Evolutionary conservation across 2,888 invertebrate genomes (phyloP), one percentile per base, ranked within the genome.

Genomic region (Panopea generosa): DNA sequence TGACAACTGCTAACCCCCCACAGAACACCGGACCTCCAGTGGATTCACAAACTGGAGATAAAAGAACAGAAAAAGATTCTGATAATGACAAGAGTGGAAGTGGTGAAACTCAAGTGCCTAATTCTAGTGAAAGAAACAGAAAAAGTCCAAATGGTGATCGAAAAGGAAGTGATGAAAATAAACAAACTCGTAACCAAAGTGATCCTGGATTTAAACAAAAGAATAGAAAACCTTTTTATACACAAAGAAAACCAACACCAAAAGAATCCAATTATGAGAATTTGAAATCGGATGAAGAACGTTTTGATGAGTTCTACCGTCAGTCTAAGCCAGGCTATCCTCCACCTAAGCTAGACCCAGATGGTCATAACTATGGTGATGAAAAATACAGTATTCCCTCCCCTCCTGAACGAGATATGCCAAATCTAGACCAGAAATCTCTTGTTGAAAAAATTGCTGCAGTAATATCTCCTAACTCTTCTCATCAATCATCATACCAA

Each of bases 301-400:
- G 81, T 26, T 81, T 81, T 72, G 85, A 88, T 57, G 85, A 89
- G 2, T 88, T 89, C 68, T 88, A 82, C 60, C 74, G 83, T 38
- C 83, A 86, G 52, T 85, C 86, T 20, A 76, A 85, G 45, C 88
- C 90, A n/a, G 90, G 90, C 20, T 90, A 90, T 63, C 88, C 89
- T 11, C 87, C 89, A 9, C 90, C 90, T 18, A 84, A 94, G 83
- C 94, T 95, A 76, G 95, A 95, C 90, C 94, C 95, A 85, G 95
- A 95, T 88, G 95, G 95, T 49, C 95, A 89, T 71, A 88, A 88
- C 45, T 84, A 82, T 66, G 95, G 95, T 60, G 95, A 95, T 86
- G 92, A 92, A 82, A 95, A 95, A 86, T 95, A 95, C 92, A 94
- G 94, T 87, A 95, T 95, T 69, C 95, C 95, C 43, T 95, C 95